Percentiles rank a stretch among this genome's conserved stretches.
Evolutionary conservation across 2,888 invertebrate species (phyloP).

Genomic region (Lithophane ornitopus): DNA sequence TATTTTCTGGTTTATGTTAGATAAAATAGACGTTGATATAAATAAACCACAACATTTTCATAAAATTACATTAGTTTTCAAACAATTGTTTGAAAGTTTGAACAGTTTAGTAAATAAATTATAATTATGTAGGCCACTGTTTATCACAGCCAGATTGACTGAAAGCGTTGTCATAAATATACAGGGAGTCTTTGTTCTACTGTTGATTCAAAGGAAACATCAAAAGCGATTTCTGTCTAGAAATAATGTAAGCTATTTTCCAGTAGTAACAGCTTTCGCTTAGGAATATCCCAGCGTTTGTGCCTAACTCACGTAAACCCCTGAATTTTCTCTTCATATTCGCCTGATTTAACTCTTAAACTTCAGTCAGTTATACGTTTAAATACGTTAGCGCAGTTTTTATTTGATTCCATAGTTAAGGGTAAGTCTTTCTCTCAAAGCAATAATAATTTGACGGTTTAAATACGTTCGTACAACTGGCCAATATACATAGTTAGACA

Average conservation of each 20-base stretch:
- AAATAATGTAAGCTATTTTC: constrained; percentile 34
- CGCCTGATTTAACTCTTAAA: constrained; percentile 21
- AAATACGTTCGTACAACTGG: background rate
- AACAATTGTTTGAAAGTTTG: constrained; percentile 26
- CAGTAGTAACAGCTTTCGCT: constrained; percentile 16
- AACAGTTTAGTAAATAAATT: constrained; percentile 31
- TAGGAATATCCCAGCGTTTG: constrained; percentile 14
- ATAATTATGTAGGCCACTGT: constrained; percentile 14
- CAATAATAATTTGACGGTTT: background rate
- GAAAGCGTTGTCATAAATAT: constrained; percentile 36
- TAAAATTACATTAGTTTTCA: constrained; percentile 2
- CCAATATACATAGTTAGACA: background rate
- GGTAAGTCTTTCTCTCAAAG: background rate
- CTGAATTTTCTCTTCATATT: constrained; percentile 22
- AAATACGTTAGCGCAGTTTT: constrained; percentile 3
- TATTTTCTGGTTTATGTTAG: background rate
- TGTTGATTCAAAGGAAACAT: constrained; percentile 39
- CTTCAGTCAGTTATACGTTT: constrained; percentile 6
- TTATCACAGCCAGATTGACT: constrained; percentile 42
- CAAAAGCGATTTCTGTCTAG: constrained; percentile 20
- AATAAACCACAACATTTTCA: background rate
- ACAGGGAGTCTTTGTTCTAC: constrained; percentile 33
- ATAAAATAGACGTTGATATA: background rate
- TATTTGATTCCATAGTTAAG: constrained; percentile 24
- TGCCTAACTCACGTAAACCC: background rate